Conservation (phyloP, 2,888 invertebrate genomes). For the Belgica antarctica region DNA sequence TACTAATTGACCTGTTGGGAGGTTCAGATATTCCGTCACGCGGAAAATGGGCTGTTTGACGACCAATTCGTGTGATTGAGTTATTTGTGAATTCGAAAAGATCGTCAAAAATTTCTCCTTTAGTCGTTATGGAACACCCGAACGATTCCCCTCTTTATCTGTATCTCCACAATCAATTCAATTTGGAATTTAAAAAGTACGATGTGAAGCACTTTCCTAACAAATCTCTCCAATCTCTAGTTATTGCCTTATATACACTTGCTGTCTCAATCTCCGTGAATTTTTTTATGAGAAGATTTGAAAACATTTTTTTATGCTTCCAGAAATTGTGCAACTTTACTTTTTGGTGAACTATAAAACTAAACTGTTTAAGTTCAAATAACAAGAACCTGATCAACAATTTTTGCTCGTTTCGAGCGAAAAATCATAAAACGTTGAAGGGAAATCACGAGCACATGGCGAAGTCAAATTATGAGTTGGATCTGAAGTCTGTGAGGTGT, state of each 20-base stretch:
- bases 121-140: too few species aligned
- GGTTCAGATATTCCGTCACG: too few species aligned
- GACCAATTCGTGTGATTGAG: too few species aligned
- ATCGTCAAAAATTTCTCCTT: too few species aligned
- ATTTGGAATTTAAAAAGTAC: too few species aligned
- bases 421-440: slow-evolving; percentile 3
- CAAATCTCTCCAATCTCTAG: neutral
- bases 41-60: too few species aligned
- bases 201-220: too few species aligned
- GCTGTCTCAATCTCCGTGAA: neutral
- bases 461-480: slow-evolving; percentile 1
- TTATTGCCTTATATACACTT: slow-evolving; percentile 15
- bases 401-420: slow-evolving; percentile 5
- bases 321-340: slow-evolving; percentile 5
- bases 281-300: neutral
- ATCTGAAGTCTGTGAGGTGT: slow-evolving; percentile 12
- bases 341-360: slow-evolving; percentile 13
- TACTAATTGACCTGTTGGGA: too few species aligned
- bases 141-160: too few species aligned
- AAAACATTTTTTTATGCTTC: too few species aligned
- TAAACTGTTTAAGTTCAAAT: slow-evolving; percentile 8
- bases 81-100: too few species aligned
- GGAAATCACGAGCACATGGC: neutral
- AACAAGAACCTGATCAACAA: slow-evolving; percentile 25
- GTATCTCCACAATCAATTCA: too few species aligned